Evolutionary conservation across 2,888 invertebrate species (phyloP), one percentile per base, ranked within the genome.

Genomic region (Netelia inedita): DNA sequence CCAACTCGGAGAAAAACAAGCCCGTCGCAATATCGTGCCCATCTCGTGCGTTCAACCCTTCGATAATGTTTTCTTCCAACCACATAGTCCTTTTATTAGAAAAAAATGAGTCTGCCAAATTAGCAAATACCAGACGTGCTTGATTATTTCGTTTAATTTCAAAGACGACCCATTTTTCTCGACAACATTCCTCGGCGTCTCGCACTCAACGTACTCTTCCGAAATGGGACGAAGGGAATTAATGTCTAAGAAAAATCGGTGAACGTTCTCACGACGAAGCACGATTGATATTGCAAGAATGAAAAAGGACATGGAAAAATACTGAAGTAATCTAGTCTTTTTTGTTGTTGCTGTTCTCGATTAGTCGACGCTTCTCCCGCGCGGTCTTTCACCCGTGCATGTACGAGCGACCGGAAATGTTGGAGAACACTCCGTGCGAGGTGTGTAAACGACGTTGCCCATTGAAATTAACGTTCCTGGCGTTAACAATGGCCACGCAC

Each of bases 121-220:
- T 83, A 86, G 74, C 55, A 59, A 76, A 86, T 83, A 82, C 80
- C 85, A 41, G 55, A 82, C 76, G 65, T 76, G 78, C 68, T 80
- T 74, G 78, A 86, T 86, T 85, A 82, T 55, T 80, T 74, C 65
- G 73, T 74, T 78, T 55, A 76, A 69, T 78, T 82, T 19, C 19
- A 3, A 14, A 14, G 46, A 14, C 11, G 10, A 14, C 14, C 3
- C 14, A 19, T 57, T 50, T 19, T 55, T 41, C 10, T n/a, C 23
- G 55, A 35, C 53, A 55, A 63, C 55, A 53, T 69, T 79, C 35
- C 55, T 10, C n/a, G 10, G 35, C 14, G 53, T 71, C 19, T 55
- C 35, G 35, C 0, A n/a, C n/a, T 50, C 8, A 68, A 14, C 53
- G 35, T 35, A 35, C 35, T 21, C 8, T 46, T 21, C 16, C 28